A percentile compares a stretch with the other conserved stretches of the same genome.
Conservation (phyloP, 2,113 vertebrate genomes). For the Corythoichthys haematopterus region DNA sequence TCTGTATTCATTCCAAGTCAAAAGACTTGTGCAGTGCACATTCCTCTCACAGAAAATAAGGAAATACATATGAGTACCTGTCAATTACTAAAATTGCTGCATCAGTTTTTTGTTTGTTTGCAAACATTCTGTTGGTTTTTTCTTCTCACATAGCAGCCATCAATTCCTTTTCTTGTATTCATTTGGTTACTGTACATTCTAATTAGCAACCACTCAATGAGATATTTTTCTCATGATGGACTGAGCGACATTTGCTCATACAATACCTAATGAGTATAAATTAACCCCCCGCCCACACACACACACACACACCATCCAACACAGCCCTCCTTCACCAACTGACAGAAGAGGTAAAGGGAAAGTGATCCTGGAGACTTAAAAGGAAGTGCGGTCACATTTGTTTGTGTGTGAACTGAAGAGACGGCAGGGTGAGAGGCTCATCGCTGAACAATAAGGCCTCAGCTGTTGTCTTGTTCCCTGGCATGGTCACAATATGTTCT, state of each 20-base stretch:
- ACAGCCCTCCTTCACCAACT: neutral
- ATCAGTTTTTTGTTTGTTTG: neutral
- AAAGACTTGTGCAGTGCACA: conserved; percentile 4
- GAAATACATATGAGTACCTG: conserved; percentile 13
- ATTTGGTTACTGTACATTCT: neutral
- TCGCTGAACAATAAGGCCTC: conserved; percentile 61
- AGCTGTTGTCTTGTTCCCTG: conserved; percentile 60
- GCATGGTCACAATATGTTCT: conserved; percentile 56
- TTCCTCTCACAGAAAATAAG: conserved; percentile 14
- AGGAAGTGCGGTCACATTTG: neutral
- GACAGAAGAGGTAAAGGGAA: conserved; percentile 49
- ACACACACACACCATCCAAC: too few species aligned
- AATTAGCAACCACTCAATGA: neutral
- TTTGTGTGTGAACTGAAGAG: conserved; percentile 1
- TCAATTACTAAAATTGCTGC: conserved; percentile 15
- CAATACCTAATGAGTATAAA: conserved; percentile 32
- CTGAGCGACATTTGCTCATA: conserved; percentile 11
- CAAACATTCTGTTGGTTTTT: neutral
- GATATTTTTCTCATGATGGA: conserved; percentile 3
- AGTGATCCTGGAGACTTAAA: conserved; percentile 29
- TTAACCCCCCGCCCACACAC: too few species aligned
- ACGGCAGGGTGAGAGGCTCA: conserved; percentile 46
- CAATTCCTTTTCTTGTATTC: neutral
- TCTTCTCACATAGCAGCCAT: neutral
- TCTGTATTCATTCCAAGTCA: conserved; percentile 19